A percentile compares a stretch with the other conserved stretches of the same genome.
phyloP scores from a whole-genome alignment of 2,113 vertebrate genomes.

The Bostrychus sinensis region DNA sequence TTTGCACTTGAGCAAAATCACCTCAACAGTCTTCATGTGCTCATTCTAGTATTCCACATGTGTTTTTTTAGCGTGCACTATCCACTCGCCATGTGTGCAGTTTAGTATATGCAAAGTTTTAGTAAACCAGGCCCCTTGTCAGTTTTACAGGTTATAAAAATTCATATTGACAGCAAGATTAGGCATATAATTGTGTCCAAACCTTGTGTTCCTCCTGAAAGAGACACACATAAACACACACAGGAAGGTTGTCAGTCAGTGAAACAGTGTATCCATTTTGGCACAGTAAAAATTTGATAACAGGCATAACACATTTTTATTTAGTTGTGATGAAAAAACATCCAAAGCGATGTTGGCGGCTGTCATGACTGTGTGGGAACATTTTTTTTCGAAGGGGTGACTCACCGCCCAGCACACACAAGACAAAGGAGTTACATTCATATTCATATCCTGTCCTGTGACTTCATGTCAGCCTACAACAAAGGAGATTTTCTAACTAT shows the following conservation, averaged over 20 bases:
- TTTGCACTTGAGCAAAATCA: background rate
- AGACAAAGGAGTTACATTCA: conserved; percentile 16
- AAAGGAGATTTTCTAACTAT: background rate
- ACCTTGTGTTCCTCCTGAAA: conserved; percentile 94
- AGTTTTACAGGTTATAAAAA: background rate
- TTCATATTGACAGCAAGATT: background rate
- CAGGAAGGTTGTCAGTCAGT: conserved; percentile 37
- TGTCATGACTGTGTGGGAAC: conserved; percentile 29
- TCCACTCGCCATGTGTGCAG: no score
- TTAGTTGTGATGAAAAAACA: background rate
- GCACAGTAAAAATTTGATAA: background rate
- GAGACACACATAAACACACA: conserved; percentile 75
- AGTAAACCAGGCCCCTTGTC: background rate
- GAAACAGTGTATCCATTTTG: no score
- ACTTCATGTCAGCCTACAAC: background rate
- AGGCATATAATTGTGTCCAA: conserved; percentile 74
- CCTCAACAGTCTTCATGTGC: background rate
- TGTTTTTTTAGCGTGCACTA: background rate
- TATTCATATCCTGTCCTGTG: conserved; percentile 9
- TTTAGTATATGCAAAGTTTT: background rate
- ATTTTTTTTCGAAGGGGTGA: conserved; percentile 14
- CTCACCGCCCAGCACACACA: conserved; percentile 11
- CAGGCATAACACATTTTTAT: background rate
- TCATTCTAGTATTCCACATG: background rate
- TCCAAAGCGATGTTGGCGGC: conserved; percentile 3